A percentile compares a stretch with the other conserved stretches of the same genome.
Conservation (phyloP, 2,113 vertebrate species). For the Lethenteron camtschaticum region DNA sequence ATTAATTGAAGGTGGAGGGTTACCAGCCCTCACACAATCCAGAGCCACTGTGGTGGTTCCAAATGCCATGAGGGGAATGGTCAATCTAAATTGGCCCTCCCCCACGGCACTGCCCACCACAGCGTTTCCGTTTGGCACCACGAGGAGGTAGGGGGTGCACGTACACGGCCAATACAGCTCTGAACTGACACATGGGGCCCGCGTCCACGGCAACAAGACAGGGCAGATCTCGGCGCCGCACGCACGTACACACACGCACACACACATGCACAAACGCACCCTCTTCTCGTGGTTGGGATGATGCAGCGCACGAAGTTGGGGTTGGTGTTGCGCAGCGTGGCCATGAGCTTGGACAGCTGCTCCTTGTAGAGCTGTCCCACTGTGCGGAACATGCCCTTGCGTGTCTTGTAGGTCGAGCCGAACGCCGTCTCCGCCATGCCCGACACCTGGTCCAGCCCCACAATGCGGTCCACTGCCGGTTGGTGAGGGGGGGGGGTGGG, state of each 20-base stretch:
- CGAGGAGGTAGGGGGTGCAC: not conserved
- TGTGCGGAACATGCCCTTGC: conserved; percentile 68
- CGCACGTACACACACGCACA: not conserved
- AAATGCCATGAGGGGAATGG: too few species aligned
- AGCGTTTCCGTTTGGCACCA: too few species aligned
- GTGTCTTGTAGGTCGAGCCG: conserved; percentile 61
- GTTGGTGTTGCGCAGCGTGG: conserved; percentile 65
- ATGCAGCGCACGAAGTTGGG: conserved; percentile 71
- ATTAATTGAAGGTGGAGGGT: too few species aligned
- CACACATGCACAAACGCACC: conserved; percentile 20
- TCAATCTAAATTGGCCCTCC: too few species aligned
- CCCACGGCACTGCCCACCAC: too few species aligned
- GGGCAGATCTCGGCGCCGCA: not conserved
- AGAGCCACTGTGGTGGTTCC: too few species aligned
- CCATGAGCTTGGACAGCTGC: conserved; percentile 62
- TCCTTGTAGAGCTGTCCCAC: conserved; percentile 76
- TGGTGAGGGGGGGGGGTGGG: not conserved
- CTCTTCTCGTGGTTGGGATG: conserved; percentile 62
- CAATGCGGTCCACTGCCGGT: conserved; percentile 68
- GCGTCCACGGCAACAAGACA: too few species aligned
- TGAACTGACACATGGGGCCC: too few species aligned
- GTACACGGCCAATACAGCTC: not conserved
- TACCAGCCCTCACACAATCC: too few species aligned
- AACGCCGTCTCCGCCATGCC: conserved; percentile 75
- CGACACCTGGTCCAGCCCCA: conserved; percentile 76